Percentiles rank a stretch among this genome's conserved stretches.
Conservation (phyloP, 2,797 vertebrate species). For the Allenopithecus nigroviridis region DNA sequence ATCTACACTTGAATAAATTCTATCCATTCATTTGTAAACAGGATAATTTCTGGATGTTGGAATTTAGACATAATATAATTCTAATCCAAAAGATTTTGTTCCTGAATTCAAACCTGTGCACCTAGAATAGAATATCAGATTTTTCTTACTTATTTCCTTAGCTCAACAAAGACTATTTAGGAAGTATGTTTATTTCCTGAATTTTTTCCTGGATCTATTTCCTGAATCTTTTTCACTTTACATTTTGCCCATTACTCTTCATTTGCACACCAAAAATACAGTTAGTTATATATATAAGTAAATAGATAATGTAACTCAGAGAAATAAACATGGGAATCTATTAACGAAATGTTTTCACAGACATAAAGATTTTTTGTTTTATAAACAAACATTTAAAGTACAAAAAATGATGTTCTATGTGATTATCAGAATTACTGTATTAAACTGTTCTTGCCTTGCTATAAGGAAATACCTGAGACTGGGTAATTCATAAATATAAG, state of each 20-base stretch:
- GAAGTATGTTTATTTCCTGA: not conserved
- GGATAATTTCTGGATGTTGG: not conserved
- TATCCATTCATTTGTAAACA: not conserved
- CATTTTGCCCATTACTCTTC: not conserved
- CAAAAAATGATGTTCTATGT: conserved; percentile 2
- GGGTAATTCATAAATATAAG: too few species aligned
- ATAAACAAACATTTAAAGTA: not conserved
- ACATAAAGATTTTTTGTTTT: not conserved
- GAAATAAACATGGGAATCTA: not conserved
- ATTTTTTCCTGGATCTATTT: not conserved
- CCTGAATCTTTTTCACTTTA: not conserved
- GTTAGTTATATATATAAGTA: not conserved
- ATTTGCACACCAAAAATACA: not conserved
- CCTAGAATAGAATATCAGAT: not conserved
- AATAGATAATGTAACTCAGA: not conserved
- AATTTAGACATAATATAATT: not conserved
- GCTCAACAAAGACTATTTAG: not conserved
- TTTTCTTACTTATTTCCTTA: not conserved
- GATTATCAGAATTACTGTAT: not conserved
- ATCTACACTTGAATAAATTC: not conserved
- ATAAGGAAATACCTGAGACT: too few species aligned
- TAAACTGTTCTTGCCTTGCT: too few species aligned
- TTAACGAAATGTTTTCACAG: not conserved
- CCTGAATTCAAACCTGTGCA: not conserved
- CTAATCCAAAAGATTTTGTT: not conserved